Evolutionary conservation across 1,140 invertebrate genomes (phyloP).

Genomic region (Leptoteleia sp.): DNA sequence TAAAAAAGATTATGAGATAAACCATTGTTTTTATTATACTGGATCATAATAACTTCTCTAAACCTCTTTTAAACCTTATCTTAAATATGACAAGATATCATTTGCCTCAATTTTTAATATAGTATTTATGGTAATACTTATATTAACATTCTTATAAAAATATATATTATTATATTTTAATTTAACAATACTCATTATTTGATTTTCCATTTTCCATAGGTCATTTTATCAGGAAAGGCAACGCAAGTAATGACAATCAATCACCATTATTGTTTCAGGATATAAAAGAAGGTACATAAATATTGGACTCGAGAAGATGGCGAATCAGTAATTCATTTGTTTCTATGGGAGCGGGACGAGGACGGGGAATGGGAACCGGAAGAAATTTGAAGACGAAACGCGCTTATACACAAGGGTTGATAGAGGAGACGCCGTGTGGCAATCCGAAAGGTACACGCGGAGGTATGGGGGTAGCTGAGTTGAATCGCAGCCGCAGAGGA

Average conservation of each 20-base stretch:
- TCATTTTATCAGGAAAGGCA: too few species aligned
- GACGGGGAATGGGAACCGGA: constrained; percentile 37
- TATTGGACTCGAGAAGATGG: constrained; percentile 13
- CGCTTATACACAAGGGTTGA: constrained; percentile 19
- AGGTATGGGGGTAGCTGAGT: constrained; percentile 34
- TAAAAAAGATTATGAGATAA: too few species aligned
- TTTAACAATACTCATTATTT: too few species aligned
- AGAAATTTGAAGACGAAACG: constrained; percentile 63
- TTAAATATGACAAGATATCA: too few species aligned
- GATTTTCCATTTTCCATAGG: too few species aligned
- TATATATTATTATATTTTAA: too few species aligned
- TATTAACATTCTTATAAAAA: too few species aligned
- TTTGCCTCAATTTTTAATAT: too few species aligned
- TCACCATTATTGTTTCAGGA: constrained; percentile 1
- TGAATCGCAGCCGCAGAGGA: constrained; percentile 39
- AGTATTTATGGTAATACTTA: too few species aligned
- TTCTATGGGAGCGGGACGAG: constrained; percentile 18
- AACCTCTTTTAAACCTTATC: too few species aligned
- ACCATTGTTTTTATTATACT: too few species aligned
- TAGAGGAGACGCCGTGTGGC: constrained; percentile 28
- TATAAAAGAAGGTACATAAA: constrained; percentile 3
- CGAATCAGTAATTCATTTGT: constrained; percentile 41
- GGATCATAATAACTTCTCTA: too few species aligned
- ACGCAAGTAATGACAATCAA: background rate
- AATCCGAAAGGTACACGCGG: constrained; percentile 41